Conservation (phyloP, 2,797 vertebrate species). For the Muraenolepis orangiensis region DNA sequence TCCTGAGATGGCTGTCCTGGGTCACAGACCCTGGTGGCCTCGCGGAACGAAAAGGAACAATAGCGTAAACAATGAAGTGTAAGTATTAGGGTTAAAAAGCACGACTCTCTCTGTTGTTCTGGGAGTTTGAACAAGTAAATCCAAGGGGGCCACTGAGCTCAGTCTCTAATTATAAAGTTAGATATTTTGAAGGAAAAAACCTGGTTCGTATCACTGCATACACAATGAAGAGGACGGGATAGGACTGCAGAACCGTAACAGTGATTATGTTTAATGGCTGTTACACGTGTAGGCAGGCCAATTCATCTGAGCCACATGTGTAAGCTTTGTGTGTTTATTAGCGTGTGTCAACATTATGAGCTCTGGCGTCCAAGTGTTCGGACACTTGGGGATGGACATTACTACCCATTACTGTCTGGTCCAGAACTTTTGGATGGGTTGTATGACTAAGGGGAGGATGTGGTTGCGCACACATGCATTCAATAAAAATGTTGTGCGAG, state of each 20-base stretch:
- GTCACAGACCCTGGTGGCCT: constrained; percentile 55
- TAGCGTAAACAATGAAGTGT: constrained; percentile 42
- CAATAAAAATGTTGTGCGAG: too few relatives aligned
- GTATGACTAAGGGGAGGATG: constrained; percentile 10
- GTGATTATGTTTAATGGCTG: constrained; percentile 64
- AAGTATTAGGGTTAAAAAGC: constrained; percentile 28
- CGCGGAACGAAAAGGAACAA: constrained; percentile 50
- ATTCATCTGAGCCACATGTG: constrained; percentile 69
- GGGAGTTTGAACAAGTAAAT: constrained; percentile 52
- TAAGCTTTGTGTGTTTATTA: constrained; percentile 64
- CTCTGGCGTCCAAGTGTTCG: constrained; percentile 30
- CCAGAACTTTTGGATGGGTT: background rate
- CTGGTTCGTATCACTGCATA: constrained; percentile 62
- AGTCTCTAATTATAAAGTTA: constrained; percentile 52
- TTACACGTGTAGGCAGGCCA: constrained; percentile 60
- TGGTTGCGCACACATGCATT: background rate
- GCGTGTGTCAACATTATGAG: constrained; percentile 41
- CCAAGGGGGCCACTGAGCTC: constrained; percentile 53
- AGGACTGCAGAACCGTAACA: constrained; percentile 32
- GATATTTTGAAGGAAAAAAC: constrained; percentile 53
- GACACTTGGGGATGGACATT: constrained; percentile 45
- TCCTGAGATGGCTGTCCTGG: constrained; percentile 59
- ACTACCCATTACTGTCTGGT: constrained; percentile 56
- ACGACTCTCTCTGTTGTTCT: constrained; percentile 51
- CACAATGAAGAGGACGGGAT: constrained; percentile 40